A percentile compares a stretch with the other conserved stretches of the same genome.
phyloP scores from a whole-genome alignment of 2,888 invertebrate species.

The Cistogaster globosa region DNA sequence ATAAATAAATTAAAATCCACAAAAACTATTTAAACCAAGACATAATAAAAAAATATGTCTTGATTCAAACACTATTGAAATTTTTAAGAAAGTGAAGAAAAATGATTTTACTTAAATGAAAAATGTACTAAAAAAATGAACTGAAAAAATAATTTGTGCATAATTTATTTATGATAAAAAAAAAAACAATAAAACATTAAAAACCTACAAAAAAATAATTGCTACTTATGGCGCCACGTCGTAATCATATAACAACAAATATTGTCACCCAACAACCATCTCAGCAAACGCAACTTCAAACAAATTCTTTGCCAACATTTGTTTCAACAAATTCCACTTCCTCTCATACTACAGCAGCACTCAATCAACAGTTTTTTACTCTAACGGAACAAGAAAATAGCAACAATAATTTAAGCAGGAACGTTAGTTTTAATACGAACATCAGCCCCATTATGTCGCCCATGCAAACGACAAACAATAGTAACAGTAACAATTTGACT shows the following conservation, averaged over 20 bases:
- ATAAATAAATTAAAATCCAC: too few relatives aligned
- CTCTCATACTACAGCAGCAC: conserved; percentile 22
- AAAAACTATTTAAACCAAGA: too few relatives aligned
- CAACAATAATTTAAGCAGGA: conserved; percentile 41
- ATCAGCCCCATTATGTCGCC: conserved; percentile 78
- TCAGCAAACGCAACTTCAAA: conserved; percentile 72
- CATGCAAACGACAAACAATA: conserved; percentile 75
- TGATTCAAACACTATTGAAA: too few relatives aligned
- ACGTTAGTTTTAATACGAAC: conserved; percentile 57
- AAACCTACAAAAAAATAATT: conserved; percentile 68
- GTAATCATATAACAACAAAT: conserved; percentile 79
- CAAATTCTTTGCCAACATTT: conserved; percentile 65
- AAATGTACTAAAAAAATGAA: neutral
- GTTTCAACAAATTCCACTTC: conserved; percentile 61
- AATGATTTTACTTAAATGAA: neutral
- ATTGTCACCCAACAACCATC: conserved; percentile 73
- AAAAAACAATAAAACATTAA: conserved; percentile 6
- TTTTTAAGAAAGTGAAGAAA: conserved; percentile 5
- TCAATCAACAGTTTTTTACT: conserved; percentile 54
- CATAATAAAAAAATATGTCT: too few relatives aligned
- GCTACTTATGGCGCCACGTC: conserved; percentile 84
- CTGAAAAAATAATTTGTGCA: neutral
- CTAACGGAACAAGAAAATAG: conserved; percentile 48
- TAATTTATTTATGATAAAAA: neutral
- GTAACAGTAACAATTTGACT: conserved; percentile 63